Evolutionary conservation across 1,140 invertebrate genomes (phyloP).

Genomic region (Elymnias hypermnestra): DNA sequence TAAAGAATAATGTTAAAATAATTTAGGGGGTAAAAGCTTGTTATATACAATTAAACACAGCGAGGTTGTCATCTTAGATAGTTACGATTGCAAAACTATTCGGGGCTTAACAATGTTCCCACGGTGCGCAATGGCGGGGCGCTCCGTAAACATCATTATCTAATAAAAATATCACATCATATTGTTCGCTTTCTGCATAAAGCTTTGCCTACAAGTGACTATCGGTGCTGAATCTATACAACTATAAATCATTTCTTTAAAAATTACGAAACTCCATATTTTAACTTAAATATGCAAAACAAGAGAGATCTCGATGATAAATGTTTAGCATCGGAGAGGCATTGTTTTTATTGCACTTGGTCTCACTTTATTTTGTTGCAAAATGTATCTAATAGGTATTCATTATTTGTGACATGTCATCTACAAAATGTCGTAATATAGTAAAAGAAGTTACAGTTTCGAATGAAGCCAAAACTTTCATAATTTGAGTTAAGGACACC

Average conservation of each 20-base stretch:
- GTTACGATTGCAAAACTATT: conserved; percentile 54
- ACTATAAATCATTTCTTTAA: conserved; percentile 62
- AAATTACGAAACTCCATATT: conserved; percentile 57
- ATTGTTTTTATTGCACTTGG: conserved; percentile 7
- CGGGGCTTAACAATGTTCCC: conserved; percentile 49
- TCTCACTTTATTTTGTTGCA: conserved; percentile 2
- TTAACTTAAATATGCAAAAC: conserved; percentile 50
- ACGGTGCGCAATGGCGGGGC: conserved; percentile 50
- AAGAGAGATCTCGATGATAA: conserved; percentile 20
- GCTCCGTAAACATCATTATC: conserved; percentile 70
- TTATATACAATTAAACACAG: neutral
- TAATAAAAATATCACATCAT: conserved; percentile 74
- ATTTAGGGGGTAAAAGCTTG: too few species aligned
- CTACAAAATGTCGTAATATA: too few species aligned
- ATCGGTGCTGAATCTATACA: conserved; percentile 48
- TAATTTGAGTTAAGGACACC: too few species aligned
- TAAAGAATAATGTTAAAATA: too few species aligned
- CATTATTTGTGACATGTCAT: too few species aligned
- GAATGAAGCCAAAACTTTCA: too few species aligned
- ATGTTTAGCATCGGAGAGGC: conserved; percentile 12
- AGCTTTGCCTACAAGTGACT: conserved; percentile 46
- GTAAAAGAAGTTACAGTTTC: too few species aligned
- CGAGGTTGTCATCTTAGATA: conserved; percentile 32
- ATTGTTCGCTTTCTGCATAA: conserved; percentile 71
- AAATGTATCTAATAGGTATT: neutral